These are phyloP conservation scores for Tipula lateralis DNA, from an alignment of 2,888 invertebrate species.

Conservation along the genomic window DNA sequence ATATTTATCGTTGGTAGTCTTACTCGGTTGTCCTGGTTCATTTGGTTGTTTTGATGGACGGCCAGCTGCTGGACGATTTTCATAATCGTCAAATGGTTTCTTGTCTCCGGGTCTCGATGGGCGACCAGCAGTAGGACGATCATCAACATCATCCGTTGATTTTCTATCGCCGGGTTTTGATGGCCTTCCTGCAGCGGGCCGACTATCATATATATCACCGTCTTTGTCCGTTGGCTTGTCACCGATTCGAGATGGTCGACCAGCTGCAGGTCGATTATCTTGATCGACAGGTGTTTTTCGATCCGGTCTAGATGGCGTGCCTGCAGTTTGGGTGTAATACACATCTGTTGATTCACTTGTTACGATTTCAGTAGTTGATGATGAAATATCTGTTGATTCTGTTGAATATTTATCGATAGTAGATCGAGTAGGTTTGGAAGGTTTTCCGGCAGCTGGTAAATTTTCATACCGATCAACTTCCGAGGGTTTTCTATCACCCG, in stretches of 20 bases:
- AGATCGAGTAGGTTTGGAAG: not conserved
- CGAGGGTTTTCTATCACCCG: not conserved
- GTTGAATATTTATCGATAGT: not conserved
- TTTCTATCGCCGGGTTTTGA: constrained; percentile 3
- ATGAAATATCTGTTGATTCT: not conserved
- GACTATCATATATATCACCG: not conserved
- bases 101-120: not conserved
- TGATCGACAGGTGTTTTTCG: not conserved
- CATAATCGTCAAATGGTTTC: not conserved
- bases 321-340: not conserved
- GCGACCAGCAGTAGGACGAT: not conserved
- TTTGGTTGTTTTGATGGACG: not conserved
- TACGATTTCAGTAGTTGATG: not conserved
- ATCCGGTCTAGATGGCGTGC: not conserved
- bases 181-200: not conserved
- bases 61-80: not conserved
- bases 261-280: constrained; percentile 20
- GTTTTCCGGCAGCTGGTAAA: not conserved
- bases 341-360: not conserved
- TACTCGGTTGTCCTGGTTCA: not conserved
- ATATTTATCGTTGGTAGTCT: not conserved
- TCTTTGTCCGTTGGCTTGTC: not conserved
- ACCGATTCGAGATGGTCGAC: not conserved
- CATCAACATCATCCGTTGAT: not conserved
- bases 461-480: not conserved